Base-by-base conservation (phyloP, 2,888 invertebrate genomes). In the Congeria kusceri region DNA sequence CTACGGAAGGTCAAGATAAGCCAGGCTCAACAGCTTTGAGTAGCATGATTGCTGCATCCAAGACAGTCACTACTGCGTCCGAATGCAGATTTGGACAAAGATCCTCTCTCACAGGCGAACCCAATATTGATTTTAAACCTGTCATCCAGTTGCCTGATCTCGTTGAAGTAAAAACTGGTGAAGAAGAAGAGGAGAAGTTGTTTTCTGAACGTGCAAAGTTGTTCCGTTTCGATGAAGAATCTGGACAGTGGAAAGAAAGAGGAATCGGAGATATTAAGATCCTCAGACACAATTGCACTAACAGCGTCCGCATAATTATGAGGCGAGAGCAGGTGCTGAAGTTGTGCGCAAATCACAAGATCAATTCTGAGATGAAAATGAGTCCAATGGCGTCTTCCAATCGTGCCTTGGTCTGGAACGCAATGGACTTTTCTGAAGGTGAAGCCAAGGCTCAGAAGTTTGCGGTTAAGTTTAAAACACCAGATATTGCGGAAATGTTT, bases 161-260 rank as follows among this genome's bases (percentile, higher is more conserved):
- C 94, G 95, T 98, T 0, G 96, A 96, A 83, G 87, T 97, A 0
- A 96, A 95, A 64, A 98, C 98, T 1, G 98, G 98, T 1, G 98
- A 99, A 93, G 98, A 98, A 92, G 96, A 98, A 32, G 98, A 98
- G 92, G 93, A 88, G 53, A 92, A 95, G 1, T 93, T 98, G 87
- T 98, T 98, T 92, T 95, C 95, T 83, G 95, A 96, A n/a, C 95
- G 97, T 70, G 97, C 97, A 0, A 98, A 97, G 93, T 94, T 98
- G 7, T 98, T 95, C 93, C 95, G 98, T 1, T 97, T 95, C 91
- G 95, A 95, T n/a, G 47, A 70, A 0, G 95, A 95, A 0, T 95
- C 96, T 3, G 96, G 96, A 78, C 97, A 98, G 91, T 98, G 98
- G 98, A 98, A 97, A 91, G 98, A 98, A 92, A 95, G 98, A 80